Percentiles rank a stretch among this genome's conserved stretches.
Evolutionary conservation across 2,113 vertebrate genomes (phyloP).

Genomic region (Etheostoma spectabile): DNA sequence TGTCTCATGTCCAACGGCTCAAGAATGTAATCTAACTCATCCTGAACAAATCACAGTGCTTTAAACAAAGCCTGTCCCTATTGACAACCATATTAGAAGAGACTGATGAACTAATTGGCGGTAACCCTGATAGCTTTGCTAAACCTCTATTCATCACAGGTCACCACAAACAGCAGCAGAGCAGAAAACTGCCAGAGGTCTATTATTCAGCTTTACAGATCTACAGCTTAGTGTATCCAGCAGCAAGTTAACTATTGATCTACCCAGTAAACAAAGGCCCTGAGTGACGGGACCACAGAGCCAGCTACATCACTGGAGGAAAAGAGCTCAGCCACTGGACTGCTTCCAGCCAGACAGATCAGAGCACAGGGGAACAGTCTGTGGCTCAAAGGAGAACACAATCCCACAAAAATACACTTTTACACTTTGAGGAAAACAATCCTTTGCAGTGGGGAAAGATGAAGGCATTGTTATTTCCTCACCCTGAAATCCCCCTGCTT

Average conservation of each 20-base stretch:
- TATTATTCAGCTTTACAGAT: constrained; percentile 57
- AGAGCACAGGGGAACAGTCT: constrained; percentile 56
- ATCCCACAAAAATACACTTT: constrained; percentile 48
- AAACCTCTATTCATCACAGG: constrained; percentile 52
- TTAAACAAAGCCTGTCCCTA: constrained; percentile 42
- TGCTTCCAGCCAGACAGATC: constrained; percentile 75
- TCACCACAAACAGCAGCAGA: constrained; percentile 42
- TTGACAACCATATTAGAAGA: constrained; percentile 57
- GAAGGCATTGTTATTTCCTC: constrained; percentile 61
- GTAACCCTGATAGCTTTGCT: constrained; percentile 41
- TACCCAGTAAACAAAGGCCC: constrained; percentile 64
- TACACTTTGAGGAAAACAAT: constrained; percentile 56
- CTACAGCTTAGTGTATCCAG: constrained; percentile 55
- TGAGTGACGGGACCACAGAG: constrained; percentile 76
- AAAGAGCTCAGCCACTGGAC: constrained; percentile 64
- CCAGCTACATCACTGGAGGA: constrained; percentile 55
- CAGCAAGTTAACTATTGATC: constrained; percentile 77
- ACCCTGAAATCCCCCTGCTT: constrained; percentile 64
- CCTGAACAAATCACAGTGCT: constrained; percentile 55
- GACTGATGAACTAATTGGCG: constrained; percentile 67
- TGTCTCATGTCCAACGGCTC: not conserved
- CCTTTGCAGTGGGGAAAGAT: constrained; percentile 38
- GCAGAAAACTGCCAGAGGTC: constrained; percentile 47
- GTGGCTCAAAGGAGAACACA: constrained; percentile 50
- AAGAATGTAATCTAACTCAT: constrained; percentile 34